Base-by-base conservation (phyloP, 2,113 vertebrate genomes). In the Ctenodactylus gundi region DNA sequence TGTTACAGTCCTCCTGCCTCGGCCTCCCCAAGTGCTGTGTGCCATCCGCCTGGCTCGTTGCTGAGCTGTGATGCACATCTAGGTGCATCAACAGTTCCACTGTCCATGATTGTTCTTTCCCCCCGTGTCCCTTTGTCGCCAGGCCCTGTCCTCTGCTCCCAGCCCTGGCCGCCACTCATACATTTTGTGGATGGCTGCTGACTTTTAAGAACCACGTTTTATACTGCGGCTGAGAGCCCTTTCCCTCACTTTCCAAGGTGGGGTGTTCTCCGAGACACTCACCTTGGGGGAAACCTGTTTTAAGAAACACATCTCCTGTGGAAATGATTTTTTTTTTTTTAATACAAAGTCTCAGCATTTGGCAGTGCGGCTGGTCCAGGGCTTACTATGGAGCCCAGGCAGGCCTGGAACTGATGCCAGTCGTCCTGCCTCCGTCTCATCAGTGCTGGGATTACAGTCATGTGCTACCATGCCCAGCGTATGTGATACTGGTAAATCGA, bases 201-300 rank as follows among this genome's bases (percentile, higher is more conserved):
- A n/a, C n/a, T n/a, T n/a, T n/a, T n/a, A n/a, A n/a, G n/a, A n/a
- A n/a, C n/a, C n/a, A n/a, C n/a, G n/a, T n/a, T n/a, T n/a, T n/a
- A n/a, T n/a, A n/a, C 68, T 34, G 3, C 0, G 6, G 2, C 34
- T 11, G 34, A 36, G 3, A 4, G 21, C 15, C 13, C 0, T 5
- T 0, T 31, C 12, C 14, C 1, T 46, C 31, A 21, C 77, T 51
- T 77, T 25, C 25, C 12, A 23, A 65, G 72, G 60, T 65, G 34
- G 36, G 25, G 39, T 4, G 11, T 57, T 67, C 57, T 77, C 68
- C 27, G 6, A 29, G 83, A 12, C 34, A 46, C 78, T 31, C 27
- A 25, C 39, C 60, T 62, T n/a, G 27, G 27, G 75, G 78, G 21
- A 78, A 90, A 65, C n/a, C 27, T 55, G 8, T 53, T 62, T 78